Evolutionary conservation across 2,113 vertebrate genomes (phyloP), one percentile per base, ranked within the genome.

Genomic region (Dascyllus trimaculatus): DNA sequence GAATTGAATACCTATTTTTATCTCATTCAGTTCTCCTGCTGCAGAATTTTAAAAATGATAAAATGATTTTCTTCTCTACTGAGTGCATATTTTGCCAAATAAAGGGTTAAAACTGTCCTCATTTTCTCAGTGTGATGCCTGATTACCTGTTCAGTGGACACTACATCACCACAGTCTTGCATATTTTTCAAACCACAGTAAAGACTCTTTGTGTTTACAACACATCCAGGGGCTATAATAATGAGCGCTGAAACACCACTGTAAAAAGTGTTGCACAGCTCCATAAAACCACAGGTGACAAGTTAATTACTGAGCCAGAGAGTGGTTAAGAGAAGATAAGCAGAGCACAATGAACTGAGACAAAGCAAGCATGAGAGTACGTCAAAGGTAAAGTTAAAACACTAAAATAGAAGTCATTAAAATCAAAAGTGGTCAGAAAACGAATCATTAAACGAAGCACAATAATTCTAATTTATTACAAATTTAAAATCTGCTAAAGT

Each of bases 261-360:
- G 60, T 81, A 67, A 76, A 80, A 68, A 69, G 52, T 45, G 53
- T 58, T 45, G 43, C n/a, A 48, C 48, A 25, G 71, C 59, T 49
- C 51, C 67, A 74, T 77, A 85, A 78, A 84, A 81, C 66, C 14
- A 0, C 81, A 82, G 63, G 71, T 67, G 71, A 69, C 60, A 84
- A 81, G 62, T 62, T 25, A 77, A 78, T 51, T 19, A 59, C 69
- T 22, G 48, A 67, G 63, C 26, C 22, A 11, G 2, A 32, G 19
- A 35, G 49, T 2, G 45, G 45, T 17, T 26, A n/a, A 17, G 26
- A 58, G 18, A 25, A 19, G 24, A 75, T 59, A 66, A 83, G 72
- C 57, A 49, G 52, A 61, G 35, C 32, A 66, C 32, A 32, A 35
- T 35, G 18, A 49, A 25, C 18, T 11, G n/a, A 32, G n/a, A 45